Conservation (phyloP, 2,113 vertebrate genomes). For the Heterotis niloticus region DNA sequence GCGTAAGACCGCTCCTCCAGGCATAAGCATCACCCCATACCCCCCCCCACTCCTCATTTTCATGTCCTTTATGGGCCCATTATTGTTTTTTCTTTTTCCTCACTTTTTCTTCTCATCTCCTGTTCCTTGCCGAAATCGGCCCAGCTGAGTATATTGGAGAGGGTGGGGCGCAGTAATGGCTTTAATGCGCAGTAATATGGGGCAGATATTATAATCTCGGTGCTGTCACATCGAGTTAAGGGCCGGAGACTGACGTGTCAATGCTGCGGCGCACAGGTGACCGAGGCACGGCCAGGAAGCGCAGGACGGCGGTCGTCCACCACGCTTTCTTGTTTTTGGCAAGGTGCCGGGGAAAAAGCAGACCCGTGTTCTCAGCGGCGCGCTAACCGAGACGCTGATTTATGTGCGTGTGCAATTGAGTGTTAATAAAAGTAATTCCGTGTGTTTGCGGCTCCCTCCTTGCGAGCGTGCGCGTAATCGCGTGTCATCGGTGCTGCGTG, state of each 20-base stretch:
- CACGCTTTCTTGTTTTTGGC: constrained; percentile 62
- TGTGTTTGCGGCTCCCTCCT: constrained; percentile 63
- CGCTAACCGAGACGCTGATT: constrained; percentile 56
- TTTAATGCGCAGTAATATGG: constrained; percentile 71
- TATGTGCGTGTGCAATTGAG: constrained; percentile 73
- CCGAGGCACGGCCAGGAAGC: constrained; percentile 56
- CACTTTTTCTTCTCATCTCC: constrained; percentile 54
- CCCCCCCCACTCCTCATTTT: constrained; percentile 41
- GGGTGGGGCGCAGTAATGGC: constrained; percentile 59
- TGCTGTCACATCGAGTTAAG: constrained; percentile 75
- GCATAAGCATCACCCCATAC: constrained; percentile 17
- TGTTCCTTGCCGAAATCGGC: constrained; percentile 44
- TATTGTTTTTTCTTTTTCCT: constrained; percentile 32
- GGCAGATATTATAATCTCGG: constrained; percentile 79
- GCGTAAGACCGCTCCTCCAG: neutral
- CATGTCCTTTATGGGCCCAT: neutral
- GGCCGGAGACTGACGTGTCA: constrained; percentile 70
- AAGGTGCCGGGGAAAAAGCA: constrained; percentile 32
- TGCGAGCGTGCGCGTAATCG: constrained; percentile 67
- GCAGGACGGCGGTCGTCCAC: constrained; percentile 62
- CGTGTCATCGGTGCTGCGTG: constrained; percentile 66
- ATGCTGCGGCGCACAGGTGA: constrained; percentile 68
- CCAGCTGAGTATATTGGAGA: constrained; percentile 57
- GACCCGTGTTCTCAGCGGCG: constrained; percentile 41
- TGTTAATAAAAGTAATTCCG: constrained; percentile 78